Percentiles rank a stretch among this genome's conserved stretches.
Conservation (phyloP, 2,888 invertebrate genomes). For the Arrhopalites spinosus region DNA sequence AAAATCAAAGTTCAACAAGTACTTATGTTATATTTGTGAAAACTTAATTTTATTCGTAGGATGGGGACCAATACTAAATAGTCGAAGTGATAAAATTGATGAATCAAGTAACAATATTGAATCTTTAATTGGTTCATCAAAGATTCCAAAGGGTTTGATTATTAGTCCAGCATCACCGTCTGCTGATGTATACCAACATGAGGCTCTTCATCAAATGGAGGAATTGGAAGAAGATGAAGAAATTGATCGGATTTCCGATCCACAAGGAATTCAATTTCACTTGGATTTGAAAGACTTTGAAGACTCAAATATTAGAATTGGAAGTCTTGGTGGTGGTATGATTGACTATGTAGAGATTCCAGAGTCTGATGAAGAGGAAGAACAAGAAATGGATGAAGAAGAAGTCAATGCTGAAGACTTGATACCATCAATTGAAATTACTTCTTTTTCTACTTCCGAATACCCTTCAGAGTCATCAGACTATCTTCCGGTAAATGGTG, state of each 20-base stretch:
- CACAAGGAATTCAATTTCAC: conserved; percentile 3
- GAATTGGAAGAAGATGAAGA: not conserved
- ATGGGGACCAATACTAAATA: not conserved
- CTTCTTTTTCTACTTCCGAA: not conserved
- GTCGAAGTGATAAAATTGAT: not conserved
- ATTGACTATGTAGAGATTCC: conserved; percentile 5
- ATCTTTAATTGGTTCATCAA: not conserved
- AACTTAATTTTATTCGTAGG: not conserved
- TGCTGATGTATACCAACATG: not conserved
- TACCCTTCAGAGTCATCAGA: too few relatives aligned
- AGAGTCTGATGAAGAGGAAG: conserved; percentile 18
- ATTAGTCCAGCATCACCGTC: not conserved
- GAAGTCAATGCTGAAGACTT: not conserved
- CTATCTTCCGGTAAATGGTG: not conserved
- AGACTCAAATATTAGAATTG: not conserved
- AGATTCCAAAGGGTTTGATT: conserved; percentile 12
- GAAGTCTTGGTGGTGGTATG: not conserved
- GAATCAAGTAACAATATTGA: not conserved
- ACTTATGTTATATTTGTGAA: not conserved
- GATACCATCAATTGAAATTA: not conserved
- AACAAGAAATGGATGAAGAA: conserved; percentile 1
- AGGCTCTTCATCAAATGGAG: not conserved
- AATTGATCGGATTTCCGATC: not conserved
- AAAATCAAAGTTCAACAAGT: not conserved
- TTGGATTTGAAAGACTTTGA: conserved; percentile 19